phyloP scores from a whole-genome alignment of 2,797 vertebrate genomes.

The Brachyalestes nurse region DNA sequence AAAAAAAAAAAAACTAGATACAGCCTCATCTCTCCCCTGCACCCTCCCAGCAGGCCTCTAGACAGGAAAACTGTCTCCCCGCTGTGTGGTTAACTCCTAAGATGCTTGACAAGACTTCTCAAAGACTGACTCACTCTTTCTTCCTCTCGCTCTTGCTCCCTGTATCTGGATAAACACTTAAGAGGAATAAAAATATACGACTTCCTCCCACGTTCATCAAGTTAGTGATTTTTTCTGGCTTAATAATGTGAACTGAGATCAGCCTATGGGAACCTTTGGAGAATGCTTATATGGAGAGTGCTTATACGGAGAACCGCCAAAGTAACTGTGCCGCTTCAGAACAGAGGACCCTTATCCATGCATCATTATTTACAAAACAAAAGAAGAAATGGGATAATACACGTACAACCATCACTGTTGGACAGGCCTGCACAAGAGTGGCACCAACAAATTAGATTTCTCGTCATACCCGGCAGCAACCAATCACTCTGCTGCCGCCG shows the following conservation, averaged over 20 bases:
- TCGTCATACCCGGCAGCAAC: background rate
- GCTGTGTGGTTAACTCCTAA: slow-evolving; percentile 75
- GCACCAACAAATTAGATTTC: slow-evolving; percentile 13
- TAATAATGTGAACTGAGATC: slow-evolving; percentile 40
- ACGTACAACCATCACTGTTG: background rate
- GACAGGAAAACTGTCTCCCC: slow-evolving; percentile 75
- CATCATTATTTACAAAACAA: slow-evolving; percentile 1
- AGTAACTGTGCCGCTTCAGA: background rate
- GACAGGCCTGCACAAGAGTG: background rate
- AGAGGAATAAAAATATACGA: slow-evolving; percentile 30
- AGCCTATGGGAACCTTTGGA: slow-evolving; percentile 4
- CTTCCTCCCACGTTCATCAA: slow-evolving; percentile 25
- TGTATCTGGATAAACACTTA: slow-evolving; percentile 40
- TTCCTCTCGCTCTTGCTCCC: slow-evolving; percentile 15
- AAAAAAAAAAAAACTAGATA: background rate
- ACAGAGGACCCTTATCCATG: background rate
- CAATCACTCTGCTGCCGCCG: slow-evolving; percentile 1
- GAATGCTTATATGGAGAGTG: too few relatives aligned
- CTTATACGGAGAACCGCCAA: background rate
- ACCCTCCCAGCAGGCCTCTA: slow-evolving; percentile 67
- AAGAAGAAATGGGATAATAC: background rate
- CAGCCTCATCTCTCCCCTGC: slow-evolving; percentile 62
- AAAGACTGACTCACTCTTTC: background rate
- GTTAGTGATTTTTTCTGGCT: slow-evolving; percentile 47
- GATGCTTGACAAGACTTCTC: slow-evolving; percentile 57